Conservation (phyloP, 2,797 vertebrate species). For the Lepus oiostolus region DNA sequence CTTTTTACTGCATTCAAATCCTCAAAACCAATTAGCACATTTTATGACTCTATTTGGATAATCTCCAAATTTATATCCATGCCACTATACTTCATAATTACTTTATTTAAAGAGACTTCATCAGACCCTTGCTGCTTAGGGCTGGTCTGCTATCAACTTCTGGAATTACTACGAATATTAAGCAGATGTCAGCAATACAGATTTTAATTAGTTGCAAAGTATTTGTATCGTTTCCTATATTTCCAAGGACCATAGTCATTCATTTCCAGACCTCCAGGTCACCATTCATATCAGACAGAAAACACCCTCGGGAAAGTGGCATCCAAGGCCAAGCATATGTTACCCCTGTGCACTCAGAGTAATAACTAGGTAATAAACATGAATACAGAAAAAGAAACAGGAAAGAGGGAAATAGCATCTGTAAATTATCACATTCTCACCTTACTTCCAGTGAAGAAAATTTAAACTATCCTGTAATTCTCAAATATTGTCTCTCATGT, state of each 20-base stretch:
- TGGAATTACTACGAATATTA: conserved; percentile 82
- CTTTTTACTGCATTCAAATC: conserved; percentile 84
- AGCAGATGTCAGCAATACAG: conserved; percentile 82
- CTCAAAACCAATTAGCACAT: conserved; percentile 86
- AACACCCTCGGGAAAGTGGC: not conserved
- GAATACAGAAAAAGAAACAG: not conserved
- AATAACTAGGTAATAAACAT: not conserved
- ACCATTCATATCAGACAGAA: conserved; percentile 73
- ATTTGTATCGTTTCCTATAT: conserved; percentile 78
- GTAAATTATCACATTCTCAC: not conserved
- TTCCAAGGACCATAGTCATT: conserved; percentile 67
- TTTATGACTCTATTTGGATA: conserved; percentile 88
- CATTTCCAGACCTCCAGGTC: conserved; percentile 61
- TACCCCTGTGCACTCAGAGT: not conserved
- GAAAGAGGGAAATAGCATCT: not conserved
- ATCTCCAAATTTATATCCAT: conserved; percentile 84
- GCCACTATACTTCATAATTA: conserved; percentile 84
- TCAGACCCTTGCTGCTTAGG: conserved; percentile 79
- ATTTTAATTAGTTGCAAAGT: conserved; percentile 84
- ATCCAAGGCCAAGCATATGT: conserved; percentile 2
- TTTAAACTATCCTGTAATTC: not conserved
- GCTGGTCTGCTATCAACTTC: conserved; percentile 76
- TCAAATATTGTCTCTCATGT: not conserved
- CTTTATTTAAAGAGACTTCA: conserved; percentile 85
- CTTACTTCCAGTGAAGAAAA: not conserved